A percentile compares a stretch with the other conserved stretches of the same genome.
Evolutionary conservation across 2,888 invertebrate genomes (phyloP).

Genomic region (Caenorhabditis uteleia): DNA sequence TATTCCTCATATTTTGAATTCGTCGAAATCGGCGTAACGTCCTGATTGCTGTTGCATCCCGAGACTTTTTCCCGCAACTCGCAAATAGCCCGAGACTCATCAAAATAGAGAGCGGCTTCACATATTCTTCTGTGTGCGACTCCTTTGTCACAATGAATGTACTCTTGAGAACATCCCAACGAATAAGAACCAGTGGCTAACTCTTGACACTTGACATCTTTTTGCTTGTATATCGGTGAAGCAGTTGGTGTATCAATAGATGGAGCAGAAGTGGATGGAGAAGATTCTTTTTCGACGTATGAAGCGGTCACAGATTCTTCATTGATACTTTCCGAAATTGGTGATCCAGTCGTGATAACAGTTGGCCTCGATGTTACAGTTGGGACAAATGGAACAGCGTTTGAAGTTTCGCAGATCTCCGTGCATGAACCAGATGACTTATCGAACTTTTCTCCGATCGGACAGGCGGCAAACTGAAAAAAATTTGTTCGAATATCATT

Average conservation of each 20-base stretch:
- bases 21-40: background rate
- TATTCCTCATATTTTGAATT: no score
- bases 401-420: slow-evolving; percentile 14
- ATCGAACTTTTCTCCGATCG: slow-evolving; percentile 45
- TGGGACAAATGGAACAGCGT: background rate
- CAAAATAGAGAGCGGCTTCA: slow-evolving; percentile 16
- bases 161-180: slow-evolving; percentile 34
- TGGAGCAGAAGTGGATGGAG: slow-evolving; percentile 2
- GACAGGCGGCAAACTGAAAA: slow-evolving; percentile 40
- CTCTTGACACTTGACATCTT: background rate
- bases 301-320: background rate
- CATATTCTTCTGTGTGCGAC: slow-evolving; percentile 15
- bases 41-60: slow-evolving; percentile 8
- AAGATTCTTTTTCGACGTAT: background rate
- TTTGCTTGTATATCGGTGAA: slow-evolving; percentile 1
- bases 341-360: slow-evolving; percentile 5
- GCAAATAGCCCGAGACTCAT: slow-evolving; percentile 2
- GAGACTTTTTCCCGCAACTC: slow-evolving; percentile 11
- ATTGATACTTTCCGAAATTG: slow-evolving; percentile 2
- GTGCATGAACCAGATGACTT: slow-evolving; percentile 16
- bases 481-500: background rate
- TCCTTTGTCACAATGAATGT: slow-evolving; percentile 28
- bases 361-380: background rate
- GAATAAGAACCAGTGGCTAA: slow-evolving; percentile 8
- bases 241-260: slow-evolving; percentile 7